Percentiles rank a stretch among this genome's conserved stretches.
These are phyloP conservation scores for Eptesicus fuscus DNA, from an alignment of 2,113 vertebrate genomes.

Conservation along the genomic window DNA sequence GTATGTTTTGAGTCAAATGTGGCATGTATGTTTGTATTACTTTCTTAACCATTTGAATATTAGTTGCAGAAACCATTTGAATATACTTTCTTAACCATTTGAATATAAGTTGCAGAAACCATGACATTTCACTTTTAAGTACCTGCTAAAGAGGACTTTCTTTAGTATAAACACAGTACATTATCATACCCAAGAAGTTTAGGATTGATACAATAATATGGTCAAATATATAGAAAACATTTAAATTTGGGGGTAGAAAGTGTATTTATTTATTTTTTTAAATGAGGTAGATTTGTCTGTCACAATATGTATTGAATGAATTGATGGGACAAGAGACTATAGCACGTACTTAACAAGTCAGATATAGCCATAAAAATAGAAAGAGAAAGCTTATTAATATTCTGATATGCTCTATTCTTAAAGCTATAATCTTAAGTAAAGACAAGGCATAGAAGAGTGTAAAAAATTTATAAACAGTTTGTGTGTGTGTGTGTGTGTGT, in stretches of 20 bases:
- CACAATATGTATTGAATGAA: not conserved
- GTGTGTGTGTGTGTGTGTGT: too few species aligned
- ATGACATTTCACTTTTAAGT: not conserved
- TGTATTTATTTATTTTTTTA: not conserved
- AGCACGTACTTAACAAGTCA: not conserved
- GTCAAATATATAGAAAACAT: not conserved
- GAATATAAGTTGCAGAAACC: not conserved
- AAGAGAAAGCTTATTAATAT: not conserved
- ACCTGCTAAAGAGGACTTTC: not conserved
- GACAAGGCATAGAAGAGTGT: not conserved
- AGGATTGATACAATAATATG: not conserved
- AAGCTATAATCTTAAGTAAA: not conserved
- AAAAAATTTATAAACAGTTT: not conserved
- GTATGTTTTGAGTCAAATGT: not conserved
- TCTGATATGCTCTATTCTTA: not conserved
- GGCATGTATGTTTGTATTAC: not conserved
- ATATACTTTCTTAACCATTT: not conserved
- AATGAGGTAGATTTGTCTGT: not conserved
- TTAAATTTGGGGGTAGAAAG: not conserved
- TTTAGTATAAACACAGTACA: accelerated
- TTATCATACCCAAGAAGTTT: not conserved
- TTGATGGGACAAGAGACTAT: not conserved
- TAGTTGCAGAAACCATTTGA: not conserved
- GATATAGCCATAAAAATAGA: not conserved
- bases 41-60: not conserved